These are phyloP conservation scores for Cyclophora albipunctata DNA, from an alignment of 2,888 invertebrate genomes.

Conservation along the genomic window DNA sequence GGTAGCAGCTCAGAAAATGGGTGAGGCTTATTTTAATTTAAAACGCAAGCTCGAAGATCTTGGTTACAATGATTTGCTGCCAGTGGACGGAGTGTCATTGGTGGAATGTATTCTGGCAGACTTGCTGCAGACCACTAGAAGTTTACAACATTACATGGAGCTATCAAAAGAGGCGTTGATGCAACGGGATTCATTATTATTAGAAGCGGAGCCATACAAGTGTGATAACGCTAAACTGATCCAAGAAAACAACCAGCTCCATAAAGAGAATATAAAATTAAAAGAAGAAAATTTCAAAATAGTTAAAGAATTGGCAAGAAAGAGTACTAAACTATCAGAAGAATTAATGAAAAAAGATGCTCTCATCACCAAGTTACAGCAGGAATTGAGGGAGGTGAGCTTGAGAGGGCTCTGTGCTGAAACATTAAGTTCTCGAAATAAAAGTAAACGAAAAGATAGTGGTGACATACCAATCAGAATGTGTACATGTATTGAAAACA, in stretches of 20 bases:
- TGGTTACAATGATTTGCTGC: slow-evolving; percentile 86
- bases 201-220: slow-evolving; percentile 85
- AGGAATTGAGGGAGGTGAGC: slow-evolving; percentile 59
- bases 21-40: slow-evolving; percentile 60
- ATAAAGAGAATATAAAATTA: slow-evolving; percentile 78
- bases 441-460: slow-evolving; percentile 50
- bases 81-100: slow-evolving; percentile 84
- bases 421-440: slow-evolving; percentile 60
- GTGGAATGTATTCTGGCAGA: slow-evolving; percentile 88
- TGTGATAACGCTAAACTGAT: slow-evolving; percentile 86
- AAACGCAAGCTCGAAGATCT: slow-evolving; percentile 86
- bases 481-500: slow-evolving; percentile 33
- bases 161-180: slow-evolving; percentile 81
- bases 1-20: slow-evolving; percentile 32
- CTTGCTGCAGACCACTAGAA: slow-evolving; percentile 90
- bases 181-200: slow-evolving; percentile 81
- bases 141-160: slow-evolving; percentile 87
- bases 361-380: slow-evolving; percentile 55
- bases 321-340: slow-evolving; percentile 76
- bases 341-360: slow-evolving; percentile 75
- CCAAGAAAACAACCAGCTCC: slow-evolving; percentile 83
- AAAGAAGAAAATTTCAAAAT: slow-evolving; percentile 79
- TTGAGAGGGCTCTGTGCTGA: slow-evolving; percentile 63
- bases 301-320: slow-evolving; percentile 75
- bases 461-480: slow-evolving; percentile 32